Percentiles rank a stretch among this genome's conserved stretches.
phyloP scores from a whole-genome alignment of 2,797 vertebrate species.

The Paramormyrops hopkinsi region DNA sequence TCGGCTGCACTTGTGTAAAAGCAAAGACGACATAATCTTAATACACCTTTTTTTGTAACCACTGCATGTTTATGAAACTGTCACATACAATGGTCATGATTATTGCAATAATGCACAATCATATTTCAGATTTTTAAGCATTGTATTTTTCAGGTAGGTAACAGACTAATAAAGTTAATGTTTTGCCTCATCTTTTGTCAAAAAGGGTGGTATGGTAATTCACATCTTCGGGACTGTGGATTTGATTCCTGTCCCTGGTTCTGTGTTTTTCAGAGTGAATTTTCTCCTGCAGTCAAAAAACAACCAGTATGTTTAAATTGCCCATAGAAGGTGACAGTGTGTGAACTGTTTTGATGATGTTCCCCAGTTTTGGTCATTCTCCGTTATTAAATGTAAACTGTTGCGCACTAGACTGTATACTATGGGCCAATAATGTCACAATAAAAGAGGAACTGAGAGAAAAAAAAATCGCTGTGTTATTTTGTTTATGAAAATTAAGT shows the following conservation, averaged over 20 bases:
- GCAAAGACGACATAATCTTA: conserved; percentile 12
- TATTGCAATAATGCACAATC: background rate
- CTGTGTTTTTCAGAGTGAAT: background rate
- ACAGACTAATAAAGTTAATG: background rate
- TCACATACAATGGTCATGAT: background rate
- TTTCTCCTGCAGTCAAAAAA: background rate
- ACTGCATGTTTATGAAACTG: background rate
- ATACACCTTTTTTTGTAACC: background rate
- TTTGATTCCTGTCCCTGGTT: background rate
- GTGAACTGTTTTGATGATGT: background rate
- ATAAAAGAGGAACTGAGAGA: background rate
- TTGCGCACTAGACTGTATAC: background rate
- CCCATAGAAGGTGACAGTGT: background rate
- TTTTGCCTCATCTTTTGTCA: background rate
- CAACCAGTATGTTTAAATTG: background rate
- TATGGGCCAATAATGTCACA: background rate
- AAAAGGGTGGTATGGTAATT: background rate
- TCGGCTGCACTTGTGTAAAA: conserved; percentile 59
- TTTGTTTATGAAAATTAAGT: background rate
- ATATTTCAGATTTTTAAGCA: background rate
- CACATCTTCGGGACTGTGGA: background rate
- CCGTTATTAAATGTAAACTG: background rate
- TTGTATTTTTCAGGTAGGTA: background rate
- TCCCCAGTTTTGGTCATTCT: background rate
- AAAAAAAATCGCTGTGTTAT: background rate